Evolutionary conservation across 30 jellyfish, hydroid and myxozoan genomes (phyloP).

Genomic region (Sanderia malayensis): DNA sequence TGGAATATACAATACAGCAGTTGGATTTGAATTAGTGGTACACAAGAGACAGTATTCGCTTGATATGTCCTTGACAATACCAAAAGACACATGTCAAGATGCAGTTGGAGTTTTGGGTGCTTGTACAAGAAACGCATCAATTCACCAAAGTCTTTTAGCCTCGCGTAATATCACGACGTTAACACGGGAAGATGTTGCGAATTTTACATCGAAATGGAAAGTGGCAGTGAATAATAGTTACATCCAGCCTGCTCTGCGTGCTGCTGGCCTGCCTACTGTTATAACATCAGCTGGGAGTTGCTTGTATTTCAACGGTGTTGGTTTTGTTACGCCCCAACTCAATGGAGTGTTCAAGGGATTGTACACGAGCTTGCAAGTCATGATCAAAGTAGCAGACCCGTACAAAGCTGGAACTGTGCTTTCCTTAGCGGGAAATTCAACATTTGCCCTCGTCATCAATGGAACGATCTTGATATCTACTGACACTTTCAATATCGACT

Average conservation of each 20-base stretch:
- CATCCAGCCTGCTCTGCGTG: constrained; percentile 37
- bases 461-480: constrained; percentile 22
- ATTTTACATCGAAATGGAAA: constrained; percentile 30
- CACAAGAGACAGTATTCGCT: constrained; percentile 7
- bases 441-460: constrained; percentile 38
- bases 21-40: constrained; percentile 23
- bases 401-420: constrained; percentile 31
- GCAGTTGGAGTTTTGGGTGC: constrained; percentile 45
- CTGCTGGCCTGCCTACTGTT: constrained; percentile 27
- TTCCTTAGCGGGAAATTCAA: constrained; percentile 40
- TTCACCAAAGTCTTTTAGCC: neutral
- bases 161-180: constrained; percentile 23
- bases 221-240: constrained; percentile 11
- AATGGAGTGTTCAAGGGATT: constrained; percentile 22
- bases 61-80: constrained; percentile 29
- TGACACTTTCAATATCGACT: constrained; percentile 25
- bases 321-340: constrained; percentile 42
- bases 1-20: constrained; percentile 13
- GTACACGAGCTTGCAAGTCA: constrained; percentile 33
- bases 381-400: constrained; percentile 39
- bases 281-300: constrained; percentile 50
- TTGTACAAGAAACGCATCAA: constrained; percentile 6
- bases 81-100: constrained; percentile 21
- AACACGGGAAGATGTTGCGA: constrained; percentile 12
- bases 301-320: constrained; percentile 21